Evolutionary conservation across 2,113 vertebrate genomes (phyloP), one percentile per base, ranked within the genome.

Genomic region (Crotalus tigris): DNA sequence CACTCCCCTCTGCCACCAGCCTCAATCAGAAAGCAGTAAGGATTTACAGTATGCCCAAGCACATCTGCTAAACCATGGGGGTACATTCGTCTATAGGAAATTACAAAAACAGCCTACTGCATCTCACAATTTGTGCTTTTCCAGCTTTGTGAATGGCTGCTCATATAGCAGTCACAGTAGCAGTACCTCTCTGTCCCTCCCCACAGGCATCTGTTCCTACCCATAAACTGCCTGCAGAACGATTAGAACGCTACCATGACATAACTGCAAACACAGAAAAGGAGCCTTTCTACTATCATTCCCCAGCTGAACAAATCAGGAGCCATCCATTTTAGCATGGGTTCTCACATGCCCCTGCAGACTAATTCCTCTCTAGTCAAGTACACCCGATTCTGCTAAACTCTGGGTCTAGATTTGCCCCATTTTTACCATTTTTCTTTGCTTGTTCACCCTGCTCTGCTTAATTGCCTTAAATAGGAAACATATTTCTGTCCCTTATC

Each of bases 1-100:
- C 92, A 92, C 93, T 64, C 93, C 93, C 93, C 93, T 89, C 91
- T 64, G 53, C 64, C 64, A 33, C 91, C 88, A 54, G 46, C 49
- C 54, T 91, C 57, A 92, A 91, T 33, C 87, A 90, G 87, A 93
- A 54, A 75, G 88, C 92, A 87, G 59, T 15, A 89, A 85, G 6
- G 57, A 81, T 29, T 90, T 33, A 90, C 46, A 87, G 57, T 64
- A 33, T 23, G 24, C 58, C 69, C 54, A 58, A 81, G 53, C 53
- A 58, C 44, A 44, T 46, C 44, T 81, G 59, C 61, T 39, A 3
- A 51, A 39, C 0, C n/a, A 1, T 88, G 54, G 24, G n/a, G n/a
- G 23, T 46, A 85, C 64, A 59, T 46, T 19, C 33, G 23, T 19
- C 23, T 85, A 26, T 21, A 21, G 46, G 69, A 54, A 90, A 93